Base-by-base conservation (phyloP, 2,797 vertebrate species). In the Poeciliopsis infans region DNA sequence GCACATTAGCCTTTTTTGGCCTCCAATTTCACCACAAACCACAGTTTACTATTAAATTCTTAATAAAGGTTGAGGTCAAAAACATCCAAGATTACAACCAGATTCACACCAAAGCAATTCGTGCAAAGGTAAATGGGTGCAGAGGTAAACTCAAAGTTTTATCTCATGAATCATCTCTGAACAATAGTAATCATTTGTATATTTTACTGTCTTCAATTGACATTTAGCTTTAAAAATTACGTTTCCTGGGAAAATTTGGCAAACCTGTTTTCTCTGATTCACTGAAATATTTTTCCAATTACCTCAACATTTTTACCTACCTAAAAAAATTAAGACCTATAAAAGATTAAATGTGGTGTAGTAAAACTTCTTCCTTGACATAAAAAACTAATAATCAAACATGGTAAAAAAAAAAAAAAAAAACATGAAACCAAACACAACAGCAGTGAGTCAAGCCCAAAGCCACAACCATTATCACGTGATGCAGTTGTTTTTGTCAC, bases 71-170 rank as follows among this genome's bases (percentile, higher is more conserved):
- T 77, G 77, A 1, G 59, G 84, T 84, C 85, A 39, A 91, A 87
- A 88, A 79, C 75, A 83, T 85, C 66, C 25, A 86, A 81, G 83
- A 83, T 85, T 47, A 85, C 74, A 84, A 86, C 80, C 90, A 85
- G 85, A 83, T 80, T 86, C 66, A 86, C 78, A 86, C 79, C n/a
- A 1, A 33, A 81, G 75, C 74, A 72, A 81, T 84, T 79, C 77
- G 3, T 11, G 68, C 77, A 41, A 43, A 80, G 76, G 43, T 81
- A 61, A 86, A 87, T 74, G 66, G 81, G 82, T 74, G 31, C 12
- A 16, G 28, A 53, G 75, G 72, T 79, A 77, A 74, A 82, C 55
- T 53, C 73, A 86, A 88, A 77, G 18, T 36, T 39, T 39, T 36
- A 66, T 59, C 53, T 55, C 77, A 31, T 23, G 71, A 72, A 51